Evolutionary conservation across 1,140 invertebrate species (phyloP), one percentile per base, ranked within the genome.

Genomic region (Choristoneura fumiferana): DNA sequence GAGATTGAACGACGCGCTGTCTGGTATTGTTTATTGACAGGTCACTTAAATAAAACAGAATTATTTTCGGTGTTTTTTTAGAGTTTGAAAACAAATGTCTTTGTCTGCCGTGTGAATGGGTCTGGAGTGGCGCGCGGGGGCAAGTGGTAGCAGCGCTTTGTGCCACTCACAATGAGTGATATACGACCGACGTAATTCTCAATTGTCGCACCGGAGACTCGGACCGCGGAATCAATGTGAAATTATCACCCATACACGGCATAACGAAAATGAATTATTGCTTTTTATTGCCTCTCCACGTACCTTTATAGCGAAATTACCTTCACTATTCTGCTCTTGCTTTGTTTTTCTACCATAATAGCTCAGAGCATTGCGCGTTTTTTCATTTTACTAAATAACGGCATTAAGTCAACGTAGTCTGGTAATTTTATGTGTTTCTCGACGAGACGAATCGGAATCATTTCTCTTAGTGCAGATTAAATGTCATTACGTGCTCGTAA

Each of bases 191-290:
- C 72, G 71, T 84, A 81, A 81, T 78, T 84, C 71, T 73, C 75
- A 87, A 88, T 85, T 87, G 85, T 87, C 82, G 78, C 76, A 69
- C 61, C 58, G 69, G 67, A 68, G 63, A 63, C 73, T 75, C 69
- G 63, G 66, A 45, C 67, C 54, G 58, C 53, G 63, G 60, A 63
- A 70, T 84, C 76, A 83, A 81, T 83, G 80, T 76, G 70, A 79
- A 86, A 89, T 89, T 81, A 89, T 89, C 85, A 83, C 75, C 77
- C 79, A 77, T 81, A 76, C 75, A 73, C 72, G 72, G 84, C 85
- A 87, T 83, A 87, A 86, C 84, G 78, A 87, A 88, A 85, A 87
- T 87, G 84, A 88, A 84, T 88, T 87, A 87, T 85, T 74, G 67
- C 81, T 76, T 73, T 81, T 80, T 81, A 85, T 84, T 76, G 68